Percentiles rank a stretch among this genome's conserved stretches.
These are phyloP conservation scores for Toxotes lorentzi DNA, from an alignment of 2,797 vertebrate species.

Conservation along the genomic window DNA sequence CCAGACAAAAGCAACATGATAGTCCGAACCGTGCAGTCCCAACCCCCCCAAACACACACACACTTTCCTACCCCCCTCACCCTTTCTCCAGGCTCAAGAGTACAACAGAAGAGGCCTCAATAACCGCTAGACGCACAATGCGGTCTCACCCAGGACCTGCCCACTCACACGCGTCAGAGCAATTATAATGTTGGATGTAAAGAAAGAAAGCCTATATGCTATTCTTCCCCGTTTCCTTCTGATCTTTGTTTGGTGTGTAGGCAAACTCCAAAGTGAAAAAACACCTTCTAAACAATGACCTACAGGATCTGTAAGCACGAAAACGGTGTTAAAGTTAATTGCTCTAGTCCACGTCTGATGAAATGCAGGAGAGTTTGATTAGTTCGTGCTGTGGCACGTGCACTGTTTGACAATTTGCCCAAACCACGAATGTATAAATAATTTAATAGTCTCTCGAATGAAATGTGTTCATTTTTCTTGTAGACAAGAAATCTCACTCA, in stretches of 20 bases:
- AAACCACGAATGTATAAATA: neutral
- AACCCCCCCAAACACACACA: neutral
- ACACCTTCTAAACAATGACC: conserved; percentile 27
- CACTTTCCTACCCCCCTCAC: neutral
- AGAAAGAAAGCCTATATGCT: conserved; percentile 43
- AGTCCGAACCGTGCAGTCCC: conserved; percentile 49
- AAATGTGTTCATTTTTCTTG: neutral
- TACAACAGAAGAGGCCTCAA: conserved; percentile 56
- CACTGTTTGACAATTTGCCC: neutral
- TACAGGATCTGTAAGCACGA: neutral
- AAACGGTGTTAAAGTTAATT: neutral
- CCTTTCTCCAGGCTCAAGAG: conserved; percentile 15
- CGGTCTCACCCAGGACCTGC: conserved; percentile 51
- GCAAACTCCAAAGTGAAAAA: neutral
- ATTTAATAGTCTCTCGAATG: neutral
- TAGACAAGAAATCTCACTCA: neutral
- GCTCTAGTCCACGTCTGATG: neutral
- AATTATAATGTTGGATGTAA: conserved; percentile 68
- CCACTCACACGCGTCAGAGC: conserved; percentile 77
- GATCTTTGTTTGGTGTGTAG: conserved; percentile 41
- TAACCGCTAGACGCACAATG: conserved; percentile 61
- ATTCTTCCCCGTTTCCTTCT: conserved; percentile 59
- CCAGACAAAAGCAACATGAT: conserved; percentile 80
- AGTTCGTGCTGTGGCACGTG: neutral
- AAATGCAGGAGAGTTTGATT: neutral